Evolutionary conservation across 2,888 invertebrate genomes (phyloP), one percentile per base, ranked within the genome.

Genomic region (Cryptocephalus primarius): DNA sequence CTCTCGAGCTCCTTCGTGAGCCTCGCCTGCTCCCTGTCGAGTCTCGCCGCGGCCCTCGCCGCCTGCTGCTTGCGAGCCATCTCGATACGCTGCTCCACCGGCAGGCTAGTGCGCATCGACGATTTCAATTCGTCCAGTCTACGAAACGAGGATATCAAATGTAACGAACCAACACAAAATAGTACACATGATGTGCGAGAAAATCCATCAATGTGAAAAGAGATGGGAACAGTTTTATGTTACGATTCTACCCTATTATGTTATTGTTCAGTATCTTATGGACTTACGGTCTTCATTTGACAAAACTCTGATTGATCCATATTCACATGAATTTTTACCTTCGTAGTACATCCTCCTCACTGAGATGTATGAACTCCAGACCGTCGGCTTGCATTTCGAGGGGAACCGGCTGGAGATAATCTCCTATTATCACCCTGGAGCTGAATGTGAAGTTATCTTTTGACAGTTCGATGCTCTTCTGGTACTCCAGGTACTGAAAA

Each of bases 381-480:
- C 80, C 79, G 51, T 82, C 83, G 48, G 77, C 75, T 40, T 74
- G 72, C 60, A 74, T 75, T 46, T 75, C 76, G 4, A 75, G 78
- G 4, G 78, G 75, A 39, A 80, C 77, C 0, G 87, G 85, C 65
- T 94, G 91, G 42, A 92, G 73, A 68, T 93, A 96, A 53, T 92
- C 91, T 2, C 97, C 97, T 36, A 96, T 79, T 51, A 93, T 80
- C 2, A 86, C 79, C 53, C 89, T 85, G 39, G 91, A 85, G 59
- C 88, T 91, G 73, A 93, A 95, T 52, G 88, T 91, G 71, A 96
- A 96, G 73, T 94, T 88, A 53, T 93, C 91, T 14, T 84, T 77
- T 2, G 81, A 82, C 46, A 95, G 70, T 58, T 84, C 84, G 4
- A 71, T 70, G 46, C 74, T 75, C 54, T 69, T 69, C 54, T 70